Conservation (phyloP, 2,888 invertebrate genomes). For the Disparrhopalites patrizii region DNA sequence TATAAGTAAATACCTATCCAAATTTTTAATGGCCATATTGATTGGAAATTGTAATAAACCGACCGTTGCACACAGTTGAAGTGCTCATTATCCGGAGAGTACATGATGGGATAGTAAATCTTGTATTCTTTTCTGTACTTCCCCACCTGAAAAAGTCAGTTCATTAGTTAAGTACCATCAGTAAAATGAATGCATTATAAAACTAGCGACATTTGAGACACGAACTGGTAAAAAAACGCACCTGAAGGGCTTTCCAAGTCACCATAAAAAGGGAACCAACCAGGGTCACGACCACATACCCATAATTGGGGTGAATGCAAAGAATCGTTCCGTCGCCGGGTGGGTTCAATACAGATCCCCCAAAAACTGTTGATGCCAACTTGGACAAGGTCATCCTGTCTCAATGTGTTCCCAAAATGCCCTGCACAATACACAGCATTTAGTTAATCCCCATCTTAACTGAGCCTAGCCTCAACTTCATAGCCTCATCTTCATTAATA, state of each 20-base stretch:
- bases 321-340: slow-evolving; percentile 14
- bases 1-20: background rate
- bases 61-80: slow-evolving; percentile 55
- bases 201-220: no score
- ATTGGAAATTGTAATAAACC: background rate
- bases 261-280: slow-evolving; percentile 51
- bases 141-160: slow-evolving; percentile 47
- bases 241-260: slow-evolving; percentile 51
- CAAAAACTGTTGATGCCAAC: slow-evolving; percentile 33
- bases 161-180: background rate
- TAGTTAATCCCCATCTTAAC: no score
- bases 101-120: slow-evolving; percentile 54
- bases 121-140: slow-evolving; percentile 51
- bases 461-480: no score
- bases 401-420: no score
- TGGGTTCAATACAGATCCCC: slow-evolving; percentile 34
- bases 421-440: no score
- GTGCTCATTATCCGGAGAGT: slow-evolving; percentile 51
- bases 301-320: slow-evolving; percentile 50
- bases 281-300: slow-evolving; percentile 51
- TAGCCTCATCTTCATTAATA: no score
- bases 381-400: slow-evolving; percentile 20
- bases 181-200: background rate
- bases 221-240: no score
- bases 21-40: background rate